Evolutionary conservation across 2,888 invertebrate genomes (phyloP), one percentile per base, ranked within the genome.

Genomic region (Tetragonula carbonaria): DNA sequence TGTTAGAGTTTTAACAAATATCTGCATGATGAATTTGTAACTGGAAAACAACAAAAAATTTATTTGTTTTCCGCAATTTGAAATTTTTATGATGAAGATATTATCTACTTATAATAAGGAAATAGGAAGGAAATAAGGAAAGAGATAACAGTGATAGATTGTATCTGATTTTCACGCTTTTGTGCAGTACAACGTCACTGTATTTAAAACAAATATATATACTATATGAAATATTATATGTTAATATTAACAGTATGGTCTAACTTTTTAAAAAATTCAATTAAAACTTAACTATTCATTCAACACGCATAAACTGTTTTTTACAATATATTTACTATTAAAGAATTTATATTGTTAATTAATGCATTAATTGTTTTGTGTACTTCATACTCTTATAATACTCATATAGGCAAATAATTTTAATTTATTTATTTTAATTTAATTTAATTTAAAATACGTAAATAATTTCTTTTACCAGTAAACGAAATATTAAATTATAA

Each of bases 1-100:
- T 95, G 98, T 98, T 84, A 98, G 96, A 94, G 98, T 98, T 95
- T 98, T 98, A 86, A 98, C 98, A 95, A 98, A 99, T 95, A 99
- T 99, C 97, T 99, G 99, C 98, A 98, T 98, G 94, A 94, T 96
- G 95, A 91, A 21, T 78, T 21, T 63, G 8, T 50, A 67, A 75
- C 83, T 82, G 82, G n/a, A 79, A 84, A 70, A 50, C 33, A 70
- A 50, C 1, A 55, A 14, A n/a, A 33, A 51, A n/a, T 68, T 78
- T 78, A 67, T 8, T 5, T 80, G 18, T 13, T 33, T 65, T 50
- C 63, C 5, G 23, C 1, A 3, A 18, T 62, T 21, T 51, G 16
- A 18, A 57, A 67, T 55, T 68, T 82, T 82, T 83, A 83, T 83
- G 76, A 23, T 18, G 63, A 53, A 67, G 8, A 8, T 38, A 45